These are phyloP conservation scores for Gobiocypris rarus DNA, from an alignment of 2,113 vertebrate species.

Conservation along the genomic window DNA sequence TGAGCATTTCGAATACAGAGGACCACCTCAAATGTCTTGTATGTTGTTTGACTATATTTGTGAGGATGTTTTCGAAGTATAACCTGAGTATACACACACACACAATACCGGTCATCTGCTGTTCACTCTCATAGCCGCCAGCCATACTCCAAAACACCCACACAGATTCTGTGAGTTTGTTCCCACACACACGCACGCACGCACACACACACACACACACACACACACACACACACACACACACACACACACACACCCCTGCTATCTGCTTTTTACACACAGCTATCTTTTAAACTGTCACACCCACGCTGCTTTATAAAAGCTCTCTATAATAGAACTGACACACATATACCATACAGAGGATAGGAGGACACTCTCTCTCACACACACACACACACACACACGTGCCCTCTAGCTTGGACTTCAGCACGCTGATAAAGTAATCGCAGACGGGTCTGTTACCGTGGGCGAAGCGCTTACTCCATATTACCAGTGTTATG, in stretches of 20 bases:
- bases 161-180: conserved; percentile 38
- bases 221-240: background rate
- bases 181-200: background rate
- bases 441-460: conserved; percentile 14
- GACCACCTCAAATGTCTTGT: background rate
- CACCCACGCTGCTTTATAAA: conserved; percentile 20
- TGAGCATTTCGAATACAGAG: background rate
- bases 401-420: background rate
- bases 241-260: background rate
- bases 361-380: background rate
- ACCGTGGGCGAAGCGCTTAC: conserved; percentile 10
- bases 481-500: conserved; percentile 34
- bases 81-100: background rate
- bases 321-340: conserved; percentile 16
- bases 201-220: conserved; percentile 41
- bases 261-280: conserved; percentile 26
- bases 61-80: background rate
- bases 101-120: conserved; percentile 25
- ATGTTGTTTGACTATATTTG: background rate
- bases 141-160: conserved; percentile 50
- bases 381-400: conserved; percentile 28
- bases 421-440: conserved; percentile 13
- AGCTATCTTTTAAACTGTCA: conserved; percentile 25
- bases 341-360: conserved; percentile 15
- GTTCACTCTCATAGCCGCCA: conserved; percentile 41